Conservation (phyloP, 2,888 invertebrate genomes). For the Dugesia japonica region DNA sequence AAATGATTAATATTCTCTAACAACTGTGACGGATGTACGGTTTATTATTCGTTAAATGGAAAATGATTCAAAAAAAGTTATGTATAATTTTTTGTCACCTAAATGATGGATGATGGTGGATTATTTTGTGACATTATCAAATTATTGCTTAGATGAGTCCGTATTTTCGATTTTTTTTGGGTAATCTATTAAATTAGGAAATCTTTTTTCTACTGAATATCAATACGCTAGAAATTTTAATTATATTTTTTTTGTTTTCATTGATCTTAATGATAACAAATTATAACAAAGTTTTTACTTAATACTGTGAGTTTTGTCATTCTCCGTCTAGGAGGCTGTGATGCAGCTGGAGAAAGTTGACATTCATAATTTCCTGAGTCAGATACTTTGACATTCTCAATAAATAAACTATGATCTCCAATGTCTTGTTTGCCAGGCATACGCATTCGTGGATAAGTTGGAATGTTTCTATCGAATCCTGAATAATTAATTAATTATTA, state of each 20-base stretch:
- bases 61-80: too few species aligned
- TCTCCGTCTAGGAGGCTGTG: slow-evolving; percentile 9
- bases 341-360: slow-evolving; percentile 17
- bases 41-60: too few species aligned
- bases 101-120: neutral
- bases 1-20: too few species aligned
- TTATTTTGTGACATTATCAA: neutral
- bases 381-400: neutral
- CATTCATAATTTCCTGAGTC: slow-evolving; percentile 29
- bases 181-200: neutral
- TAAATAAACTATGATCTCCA: slow-evolving; percentile 26
- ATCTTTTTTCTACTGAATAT: neutral
- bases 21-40: too few species aligned
- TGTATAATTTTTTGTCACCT: neutral
- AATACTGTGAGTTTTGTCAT: slow-evolving; percentile 23
- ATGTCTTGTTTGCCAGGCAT: neutral
- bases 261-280: neutral
- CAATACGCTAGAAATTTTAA: neutral
- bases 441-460: neutral
- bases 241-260: neutral
- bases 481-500: neutral
- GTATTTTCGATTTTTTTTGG: neutral
- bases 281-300: neutral
- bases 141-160: neutral
- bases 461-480: slow-evolving; percentile 27